These are phyloP conservation scores for Geotrupes spiniger DNA, from an alignment of 2,888 invertebrate genomes.

Conservation along the genomic window DNA sequence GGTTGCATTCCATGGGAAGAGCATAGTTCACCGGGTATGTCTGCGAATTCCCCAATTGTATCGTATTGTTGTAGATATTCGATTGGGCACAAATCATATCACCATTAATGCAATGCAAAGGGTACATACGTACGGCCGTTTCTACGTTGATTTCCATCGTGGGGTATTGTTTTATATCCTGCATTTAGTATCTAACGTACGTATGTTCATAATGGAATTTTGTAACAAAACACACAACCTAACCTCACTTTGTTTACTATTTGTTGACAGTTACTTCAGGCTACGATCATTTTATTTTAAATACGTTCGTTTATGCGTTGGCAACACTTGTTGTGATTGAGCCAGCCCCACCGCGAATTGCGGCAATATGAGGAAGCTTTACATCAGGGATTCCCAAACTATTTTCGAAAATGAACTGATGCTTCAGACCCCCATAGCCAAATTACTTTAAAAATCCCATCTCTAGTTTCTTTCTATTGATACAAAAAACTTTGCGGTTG, in stretches of 20 bases:
- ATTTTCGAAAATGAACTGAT: no score
- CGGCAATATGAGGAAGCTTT: no score
- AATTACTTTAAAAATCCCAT: no score
- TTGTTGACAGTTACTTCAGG: no score
- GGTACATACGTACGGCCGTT: constrained; percentile 67
- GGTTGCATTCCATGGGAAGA: constrained; percentile 60
- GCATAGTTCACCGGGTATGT: constrained; percentile 58
- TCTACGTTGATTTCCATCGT: constrained; percentile 71
- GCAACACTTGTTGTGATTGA: no score
- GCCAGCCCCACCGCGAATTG: no score
- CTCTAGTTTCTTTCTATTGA: no score
- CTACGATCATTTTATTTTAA: no score
- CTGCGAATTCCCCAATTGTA: constrained; percentile 60
- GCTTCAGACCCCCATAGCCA: no score
- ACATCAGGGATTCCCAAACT: no score
- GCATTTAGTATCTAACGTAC: constrained; percentile 2
- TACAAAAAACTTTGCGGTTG: no score
- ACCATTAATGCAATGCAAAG: constrained; percentile 54
- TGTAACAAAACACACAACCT: neutral
- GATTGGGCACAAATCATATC: constrained; percentile 60
- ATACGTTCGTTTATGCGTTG: no score
- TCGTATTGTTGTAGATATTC: constrained; percentile 58
- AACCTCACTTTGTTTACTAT: constrained; percentile 1
- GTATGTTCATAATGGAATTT: neutral
- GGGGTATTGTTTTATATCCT: constrained; percentile 19